Evolutionary conservation across 2,888 invertebrate species (phyloP), one percentile per base, ranked within the genome.

Genomic region (Cheilosia soror): DNA sequence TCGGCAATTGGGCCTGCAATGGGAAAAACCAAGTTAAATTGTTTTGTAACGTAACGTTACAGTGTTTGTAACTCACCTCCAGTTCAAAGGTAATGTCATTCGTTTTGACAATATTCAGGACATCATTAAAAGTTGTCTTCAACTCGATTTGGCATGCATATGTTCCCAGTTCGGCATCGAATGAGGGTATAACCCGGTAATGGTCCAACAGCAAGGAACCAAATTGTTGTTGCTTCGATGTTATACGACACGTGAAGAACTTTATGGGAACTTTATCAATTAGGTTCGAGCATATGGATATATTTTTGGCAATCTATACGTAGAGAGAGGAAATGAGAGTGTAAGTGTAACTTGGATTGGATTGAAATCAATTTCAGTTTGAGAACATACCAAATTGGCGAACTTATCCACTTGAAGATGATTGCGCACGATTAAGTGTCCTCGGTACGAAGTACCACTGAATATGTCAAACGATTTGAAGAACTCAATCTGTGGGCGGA

Each of bases 331-430:
- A 44, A 44, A 73, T 72, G 66, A 57, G 63, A 66, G 44, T 42
- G 40, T 20, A 31, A 47, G 11, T 47, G 51, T 27, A 4, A 60
- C 42, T 40, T 65, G 6, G 13, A 29, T 51, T 81, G 44, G 49
- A 72, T 73, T 79, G 44, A 37, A 76, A 69, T 84, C 77, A 81
- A 71, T 73, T 66, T 76, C 66, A 66, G 75, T 75, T 75, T 62
- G 65, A 47, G 51, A 73, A 89, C 91, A 89, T 89, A 92, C 92
- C 90, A 92, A 88, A 89, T 92, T 92, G 87, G 90, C 90, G 79
- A 89, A 89, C 88, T 92, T 92, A 87, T 92, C 92, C 78, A 89
- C 87, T 90, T 92, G 92, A 65, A 92, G 88, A 88, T 92, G 92
- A 90, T 92, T 92, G 82, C 91, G 90, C 72, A 92, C 88, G 80